These are phyloP conservation scores for Agelastica alni DNA, from an alignment of 2,888 invertebrate genomes.

Conservation along the genomic window DNA sequence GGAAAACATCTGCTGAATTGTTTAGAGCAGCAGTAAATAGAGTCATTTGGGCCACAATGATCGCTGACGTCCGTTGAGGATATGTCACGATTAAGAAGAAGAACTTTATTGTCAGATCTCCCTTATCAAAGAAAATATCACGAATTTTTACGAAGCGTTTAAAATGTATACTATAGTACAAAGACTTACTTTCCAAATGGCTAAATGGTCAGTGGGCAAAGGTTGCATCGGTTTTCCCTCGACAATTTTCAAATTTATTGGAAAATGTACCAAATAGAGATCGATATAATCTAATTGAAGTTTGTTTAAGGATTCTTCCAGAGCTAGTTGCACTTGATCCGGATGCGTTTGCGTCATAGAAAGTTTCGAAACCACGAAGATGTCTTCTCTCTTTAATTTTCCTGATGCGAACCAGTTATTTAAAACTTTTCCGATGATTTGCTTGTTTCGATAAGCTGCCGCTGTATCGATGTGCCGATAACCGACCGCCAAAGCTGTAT, in stretches of 20 bases:
- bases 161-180: too few relatives aligned
- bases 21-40: too few relatives aligned
- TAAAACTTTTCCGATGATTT: slow-evolving; percentile 71
- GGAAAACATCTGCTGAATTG: too few relatives aligned
- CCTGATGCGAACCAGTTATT: slow-evolving; percentile 70
- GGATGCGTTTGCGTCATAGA: slow-evolving; percentile 3
- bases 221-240: slow-evolving; percentile 55
- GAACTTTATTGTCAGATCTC: too few relatives aligned
- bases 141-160: too few relatives aligned
- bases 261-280: slow-evolving; percentile 77
- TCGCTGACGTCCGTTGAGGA: too few relatives aligned
- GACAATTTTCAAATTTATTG: slow-evolving; percentile 66
- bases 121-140: too few relatives aligned
- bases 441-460: slow-evolving; percentile 74
- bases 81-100: too few relatives aligned
- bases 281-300: slow-evolving; percentile 78
- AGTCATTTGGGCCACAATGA: too few relatives aligned
- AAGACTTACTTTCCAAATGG: slow-evolving; percentile 71
- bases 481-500: slow-evolving; percentile 70
- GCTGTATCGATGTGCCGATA: slow-evolving; percentile 84
- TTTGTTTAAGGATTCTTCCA: slow-evolving; percentile 68
- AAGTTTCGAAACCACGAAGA: slow-evolving; percentile 70
- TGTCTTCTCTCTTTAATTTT: slow-evolving; percentile 70
- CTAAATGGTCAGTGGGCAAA: slow-evolving; percentile 69
- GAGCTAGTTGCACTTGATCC: slow-evolving; percentile 63